Conservation (phyloP, 2,797 vertebrate genomes). For the Lutjanus argentimaculatus region DNA sequence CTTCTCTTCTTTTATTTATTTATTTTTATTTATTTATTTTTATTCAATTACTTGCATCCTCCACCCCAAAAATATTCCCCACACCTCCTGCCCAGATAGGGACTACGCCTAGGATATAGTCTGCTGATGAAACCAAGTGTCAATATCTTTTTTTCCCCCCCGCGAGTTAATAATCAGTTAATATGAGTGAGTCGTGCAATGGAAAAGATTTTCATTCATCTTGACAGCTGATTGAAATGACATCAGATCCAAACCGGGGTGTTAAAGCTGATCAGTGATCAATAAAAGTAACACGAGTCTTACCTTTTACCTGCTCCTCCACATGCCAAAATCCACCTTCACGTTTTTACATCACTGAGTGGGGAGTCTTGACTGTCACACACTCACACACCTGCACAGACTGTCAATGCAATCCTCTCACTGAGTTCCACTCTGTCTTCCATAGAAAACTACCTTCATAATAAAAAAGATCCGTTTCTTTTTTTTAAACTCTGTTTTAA, state of each 20-base stretch:
- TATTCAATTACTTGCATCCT: neutral
- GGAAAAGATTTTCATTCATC: constrained; percentile 18
- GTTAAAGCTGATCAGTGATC: neutral
- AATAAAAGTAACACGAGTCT: constrained; percentile 51
- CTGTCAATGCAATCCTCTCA: constrained; percentile 61
- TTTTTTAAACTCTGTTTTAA: neutral
- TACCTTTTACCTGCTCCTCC: constrained; percentile 81
- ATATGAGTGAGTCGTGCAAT: constrained; percentile 33
- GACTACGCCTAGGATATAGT: constrained; percentile 57
- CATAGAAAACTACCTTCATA: constrained; percentile 36
- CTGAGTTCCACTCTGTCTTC: constrained; percentile 54
- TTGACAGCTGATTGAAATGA: constrained; percentile 36
- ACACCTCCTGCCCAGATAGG: constrained; percentile 30
- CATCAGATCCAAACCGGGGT: neutral
- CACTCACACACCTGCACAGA: constrained; percentile 50
- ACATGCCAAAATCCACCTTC: constrained; percentile 78
- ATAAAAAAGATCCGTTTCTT: neutral
- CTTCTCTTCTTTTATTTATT: constrained; percentile 15
- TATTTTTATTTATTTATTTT: constrained; percentile 8
- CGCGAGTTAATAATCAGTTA: constrained; percentile 53
- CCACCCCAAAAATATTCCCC: neutral
- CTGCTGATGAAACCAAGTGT: constrained; percentile 76
- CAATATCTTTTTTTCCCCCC: constrained; percentile 31
- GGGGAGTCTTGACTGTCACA: constrained; percentile 61
- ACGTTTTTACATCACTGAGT: constrained; percentile 71